phyloP scores from a whole-genome alignment of 2,113 vertebrate species.

The Spea bombifrons region DNA sequence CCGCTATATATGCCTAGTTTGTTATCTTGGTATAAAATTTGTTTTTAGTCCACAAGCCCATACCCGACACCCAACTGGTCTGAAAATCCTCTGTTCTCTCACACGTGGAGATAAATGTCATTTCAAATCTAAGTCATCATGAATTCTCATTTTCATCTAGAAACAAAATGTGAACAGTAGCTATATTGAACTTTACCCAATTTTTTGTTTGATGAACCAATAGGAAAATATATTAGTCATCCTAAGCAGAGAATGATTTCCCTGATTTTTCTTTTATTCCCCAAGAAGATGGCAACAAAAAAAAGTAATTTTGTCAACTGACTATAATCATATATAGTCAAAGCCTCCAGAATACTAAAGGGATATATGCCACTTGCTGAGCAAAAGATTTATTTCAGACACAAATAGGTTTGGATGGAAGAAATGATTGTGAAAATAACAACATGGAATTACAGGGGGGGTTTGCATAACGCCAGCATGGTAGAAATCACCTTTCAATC shows the following conservation, averaged over 20 bases:
- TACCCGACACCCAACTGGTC: constrained; percentile 11
- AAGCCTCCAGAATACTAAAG: constrained; percentile 20
- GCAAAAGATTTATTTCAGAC: constrained; percentile 28
- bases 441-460: constrained; percentile 27
- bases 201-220: constrained; percentile 34
- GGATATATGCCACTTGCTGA: constrained; percentile 30
- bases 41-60: constrained; percentile 10
- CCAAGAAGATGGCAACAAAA: background rate
- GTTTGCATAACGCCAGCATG: background rate
- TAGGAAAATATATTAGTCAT: constrained; percentile 19
- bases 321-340: constrained; percentile 18
- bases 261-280: background rate
- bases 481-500: background rate
- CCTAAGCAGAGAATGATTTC: constrained; percentile 25
- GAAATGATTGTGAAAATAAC: constrained; percentile 29
- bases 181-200: constrained; percentile 33
- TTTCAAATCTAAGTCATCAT: constrained; percentile 32
- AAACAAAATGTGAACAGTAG: constrained; percentile 28
- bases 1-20: constrained; percentile 7
- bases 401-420: constrained; percentile 25
- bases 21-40: constrained; percentile 7
- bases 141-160: constrained; percentile 37
- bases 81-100: constrained; percentile 5
- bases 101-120: constrained; percentile 29
- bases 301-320: constrained; percentile 28